These are phyloP conservation scores for Gila orcuttii DNA, from an alignment of 2,113 vertebrate species.

Conservation along the genomic window DNA sequence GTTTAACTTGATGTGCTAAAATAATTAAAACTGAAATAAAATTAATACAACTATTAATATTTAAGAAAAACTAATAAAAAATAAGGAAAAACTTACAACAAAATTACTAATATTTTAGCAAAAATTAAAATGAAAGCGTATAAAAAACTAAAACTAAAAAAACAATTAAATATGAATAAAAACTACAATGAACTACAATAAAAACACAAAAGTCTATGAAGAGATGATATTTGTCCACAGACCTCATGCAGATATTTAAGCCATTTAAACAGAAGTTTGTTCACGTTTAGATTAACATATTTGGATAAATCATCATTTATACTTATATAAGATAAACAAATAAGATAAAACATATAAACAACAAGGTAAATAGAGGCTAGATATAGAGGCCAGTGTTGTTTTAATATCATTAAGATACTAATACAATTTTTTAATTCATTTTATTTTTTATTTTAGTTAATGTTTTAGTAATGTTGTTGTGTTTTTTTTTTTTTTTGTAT, in stretches of 20 bases:
- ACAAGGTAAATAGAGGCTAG: background rate
- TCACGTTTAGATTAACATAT: background rate
- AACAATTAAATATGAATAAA: background rate
- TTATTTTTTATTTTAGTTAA: background rate
- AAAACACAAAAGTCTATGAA: no score
- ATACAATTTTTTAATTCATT: background rate
- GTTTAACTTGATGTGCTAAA: background rate
- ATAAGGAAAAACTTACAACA: background rate
- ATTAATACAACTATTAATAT: background rate
- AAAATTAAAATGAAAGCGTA: background rate
- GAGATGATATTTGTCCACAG: no score
- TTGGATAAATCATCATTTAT: background rate
- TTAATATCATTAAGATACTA: background rate
- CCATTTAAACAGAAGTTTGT: no score
- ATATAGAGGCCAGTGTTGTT: background rate
- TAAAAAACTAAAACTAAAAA: background rate
- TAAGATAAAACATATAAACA: background rate
- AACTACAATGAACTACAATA: background rate
- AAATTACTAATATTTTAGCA: background rate
- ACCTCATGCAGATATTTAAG: no score
- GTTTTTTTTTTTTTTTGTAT: background rate
- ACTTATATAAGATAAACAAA: background rate
- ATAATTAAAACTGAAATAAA: background rate
- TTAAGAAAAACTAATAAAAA: background rate
- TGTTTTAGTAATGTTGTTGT: background rate